Evolutionary conservation across 2,888 invertebrate genomes (phyloP), one percentile per base, ranked within the genome.

Genomic region (Pyrochroa serraticornis): DNA sequence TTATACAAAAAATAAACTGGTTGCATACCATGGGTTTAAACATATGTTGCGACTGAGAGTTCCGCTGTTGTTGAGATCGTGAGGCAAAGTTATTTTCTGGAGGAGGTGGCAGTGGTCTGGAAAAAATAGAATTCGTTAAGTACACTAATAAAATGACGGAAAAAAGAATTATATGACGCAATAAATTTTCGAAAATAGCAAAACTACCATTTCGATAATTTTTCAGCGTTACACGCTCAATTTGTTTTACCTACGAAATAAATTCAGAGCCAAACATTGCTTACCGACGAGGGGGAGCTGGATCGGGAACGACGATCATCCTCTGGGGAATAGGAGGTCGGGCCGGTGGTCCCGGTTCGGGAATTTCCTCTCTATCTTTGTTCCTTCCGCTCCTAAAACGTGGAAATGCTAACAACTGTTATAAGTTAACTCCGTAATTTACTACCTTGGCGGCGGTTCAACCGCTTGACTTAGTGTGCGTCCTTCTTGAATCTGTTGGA

Each of bases 401-500:
- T n/a, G 10, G 12, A 10, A 39, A 39, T 12, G 10, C 3, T 6
- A 10, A 12, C 9, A 1, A 44, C 32, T 49, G 2, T 34, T 41
- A 9, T 10, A 10, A 34, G 22, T 47, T 14, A 47, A 47, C 7
- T 12, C 14, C 37, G 14, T 8, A 46, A 10, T 9, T n/a, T 9
- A 10, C 12, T 71, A 77, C 77, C 77, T 75, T 41, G 78, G 85
- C 50, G 85, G 84, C 41, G 84, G 84, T 72, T 87, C 87, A 46
- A 85, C 84, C 44, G 75, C 78, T 53, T 80, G 84, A 58, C 84
- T 84, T 53, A 86, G 80, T 51, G 87, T 85, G 59, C 88, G 82
- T 51, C 89, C 89, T 74, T 89, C 95, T 81, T 98, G 98, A 69
- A 98, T 95, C 80, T 97, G 95, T 78, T 97, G 96, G 87, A 99